Evolutionary conservation across 2,888 invertebrate species (phyloP), one percentile per base, ranked within the genome.

Genomic region (Ectobius pallidus): DNA sequence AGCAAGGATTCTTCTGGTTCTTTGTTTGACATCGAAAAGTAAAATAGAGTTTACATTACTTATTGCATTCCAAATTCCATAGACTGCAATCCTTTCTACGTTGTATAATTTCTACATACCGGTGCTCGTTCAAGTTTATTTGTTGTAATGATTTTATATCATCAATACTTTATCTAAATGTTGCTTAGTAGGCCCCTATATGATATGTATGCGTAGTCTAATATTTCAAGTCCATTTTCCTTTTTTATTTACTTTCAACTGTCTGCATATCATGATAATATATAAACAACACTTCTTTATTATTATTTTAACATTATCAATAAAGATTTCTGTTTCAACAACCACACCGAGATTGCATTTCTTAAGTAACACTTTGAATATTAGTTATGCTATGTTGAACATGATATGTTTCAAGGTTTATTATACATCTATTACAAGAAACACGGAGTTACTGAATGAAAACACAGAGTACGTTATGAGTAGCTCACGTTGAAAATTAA

Each of bases 321-420:
- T 34, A 62, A 34, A 18, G 11, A 30, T 55, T 32, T 55, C 42
- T 42, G 16, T 22, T 71, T 27, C 63, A 70, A 63, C 63, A 63
- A 65, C 44, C 67, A 55, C 67, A 58, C 58, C 44, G 39, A 69
- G 61, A 68, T 39, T 39, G 30, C 69, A 42, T 65, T 65, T 65
- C 16, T 55, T 63, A 71, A 65, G 62, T 71, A 71, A 71, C 65
- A 71, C 65, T 71, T 63, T 49, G 62, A 70, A 55, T 69, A 69
- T 52, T 63, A 67, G 18, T 34, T 30, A 67, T 67, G 65, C 39
- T 72, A 68, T 63, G 72, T 44, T 69, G 25, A 65, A 34, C 42
- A 32, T 67, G 71, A 63, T 71, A 70, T 70, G 65, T 34, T 30
- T 52, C 18, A 14, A 52, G 20, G 25, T 58, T 49, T 20, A 32